Evolutionary conservation across 2,797 vertebrate species (phyloP).

Genomic region (Tenualosa thibaudeaui): DNA sequence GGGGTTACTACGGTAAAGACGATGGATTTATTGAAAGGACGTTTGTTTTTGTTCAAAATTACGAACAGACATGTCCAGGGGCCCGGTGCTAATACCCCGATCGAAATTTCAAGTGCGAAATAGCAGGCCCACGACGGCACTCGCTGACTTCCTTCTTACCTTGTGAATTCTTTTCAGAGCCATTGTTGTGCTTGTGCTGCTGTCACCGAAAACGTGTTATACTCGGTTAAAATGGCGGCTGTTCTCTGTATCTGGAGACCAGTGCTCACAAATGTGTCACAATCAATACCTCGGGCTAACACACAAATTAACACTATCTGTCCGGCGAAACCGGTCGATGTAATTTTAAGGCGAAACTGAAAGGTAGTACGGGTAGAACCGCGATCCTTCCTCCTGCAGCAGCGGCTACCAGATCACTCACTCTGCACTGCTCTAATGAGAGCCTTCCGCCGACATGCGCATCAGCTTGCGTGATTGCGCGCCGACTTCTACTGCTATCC

Average conservation of each 20-base stretch:
- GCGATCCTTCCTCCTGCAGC: conserved; percentile 80
- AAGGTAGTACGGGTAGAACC: conserved; percentile 65
- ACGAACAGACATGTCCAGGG: background rate
- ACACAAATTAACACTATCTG: conserved; percentile 50
- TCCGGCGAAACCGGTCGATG: conserved; percentile 54
- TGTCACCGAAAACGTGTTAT: conserved; percentile 78
- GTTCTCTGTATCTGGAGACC: conserved; percentile 61
- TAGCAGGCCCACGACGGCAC: conserved; percentile 33
- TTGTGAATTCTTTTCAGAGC: conserved; percentile 97
- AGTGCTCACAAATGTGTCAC: conserved; percentile 56
- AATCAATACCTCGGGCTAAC: conserved; percentile 58
- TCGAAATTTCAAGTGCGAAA: conserved; percentile 29
- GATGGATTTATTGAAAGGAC: background rate
- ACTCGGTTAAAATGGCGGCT: conserved; percentile 77
- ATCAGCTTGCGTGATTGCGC: conserved; percentile 51
- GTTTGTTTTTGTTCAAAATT: background rate
- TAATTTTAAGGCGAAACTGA: conserved; percentile 74
- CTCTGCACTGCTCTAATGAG: conserved; percentile 56
- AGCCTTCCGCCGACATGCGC: conserved; percentile 66
- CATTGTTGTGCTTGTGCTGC: conserved; percentile 89
- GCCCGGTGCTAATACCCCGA: conserved; percentile 4
- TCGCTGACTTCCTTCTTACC: conserved; percentile 80
- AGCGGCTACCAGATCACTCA: conserved; percentile 79
- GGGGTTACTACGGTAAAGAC: conserved; percentile 6
- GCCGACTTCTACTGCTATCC: conserved; percentile 40